Conservation (phyloP, 2,888 invertebrate species). For the Spicauda simplicius region DNA sequence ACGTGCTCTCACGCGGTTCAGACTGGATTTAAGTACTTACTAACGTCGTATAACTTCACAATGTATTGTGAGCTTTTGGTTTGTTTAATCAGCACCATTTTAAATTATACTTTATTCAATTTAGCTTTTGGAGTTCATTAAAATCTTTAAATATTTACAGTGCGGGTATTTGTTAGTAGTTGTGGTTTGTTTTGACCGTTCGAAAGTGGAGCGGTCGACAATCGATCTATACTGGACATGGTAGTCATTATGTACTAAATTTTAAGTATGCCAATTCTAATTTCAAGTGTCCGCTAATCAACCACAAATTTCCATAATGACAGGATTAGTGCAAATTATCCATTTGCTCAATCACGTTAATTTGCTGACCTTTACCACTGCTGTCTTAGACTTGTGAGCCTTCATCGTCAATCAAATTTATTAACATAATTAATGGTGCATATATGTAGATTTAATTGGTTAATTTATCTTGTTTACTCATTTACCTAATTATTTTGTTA, state of each 20-base stretch:
- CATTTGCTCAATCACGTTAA: conserved; percentile 16
- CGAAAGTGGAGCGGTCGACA: too few species aligned
- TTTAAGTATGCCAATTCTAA: too few species aligned
- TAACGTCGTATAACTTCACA: not conserved
- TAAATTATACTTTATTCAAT: not conserved
- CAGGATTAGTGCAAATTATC: conserved; percentile 14
- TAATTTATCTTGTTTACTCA: not conserved
- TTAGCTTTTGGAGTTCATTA: too few species aligned
- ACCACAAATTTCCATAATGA: conserved; percentile 4
- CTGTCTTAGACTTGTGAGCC: not conserved
- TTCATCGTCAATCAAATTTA: not conserved
- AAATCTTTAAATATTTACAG: too few species aligned
- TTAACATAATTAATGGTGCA: not conserved
- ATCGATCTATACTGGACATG: too few species aligned
- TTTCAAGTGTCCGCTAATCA: too few species aligned
- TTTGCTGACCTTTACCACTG: conserved; percentile 10
- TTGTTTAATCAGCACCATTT: not conserved
- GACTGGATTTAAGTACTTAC: conserved; percentile 1
- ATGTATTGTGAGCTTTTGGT: not conserved
- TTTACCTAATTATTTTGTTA: not conserved
- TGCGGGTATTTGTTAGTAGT: too few species aligned
- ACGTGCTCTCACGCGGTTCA: conserved; percentile 6
- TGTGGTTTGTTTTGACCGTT: too few species aligned
- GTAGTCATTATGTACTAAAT: too few species aligned
- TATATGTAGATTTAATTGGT: not conserved